Percentiles rank a stretch among this genome's conserved stretches.
Evolutionary conservation across 2,113 vertebrate species (phyloP).

Genomic region (Holacanthus passer): DNA sequence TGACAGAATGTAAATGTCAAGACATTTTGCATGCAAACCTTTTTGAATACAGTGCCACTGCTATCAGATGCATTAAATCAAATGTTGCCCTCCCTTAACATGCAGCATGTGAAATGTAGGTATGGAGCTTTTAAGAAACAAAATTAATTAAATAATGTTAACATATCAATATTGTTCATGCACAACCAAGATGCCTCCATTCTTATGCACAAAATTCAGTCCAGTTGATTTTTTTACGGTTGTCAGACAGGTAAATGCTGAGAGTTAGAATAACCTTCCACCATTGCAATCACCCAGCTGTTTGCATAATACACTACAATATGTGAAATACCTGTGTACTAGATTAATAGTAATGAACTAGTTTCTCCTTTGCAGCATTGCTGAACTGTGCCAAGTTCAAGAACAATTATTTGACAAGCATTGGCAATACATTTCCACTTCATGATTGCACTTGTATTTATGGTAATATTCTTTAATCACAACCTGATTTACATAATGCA

Average conservation of each 20-base stretch:
- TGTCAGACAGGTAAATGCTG: slow-evolving; percentile 4
- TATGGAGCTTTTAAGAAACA: background rate
- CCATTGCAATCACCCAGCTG: slow-evolving; percentile 4
- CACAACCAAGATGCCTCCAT: background rate
- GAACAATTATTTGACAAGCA: slow-evolving; percentile 41
- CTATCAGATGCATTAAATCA: background rate
- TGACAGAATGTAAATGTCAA: slow-evolving; percentile 5
- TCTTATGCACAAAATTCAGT: slow-evolving; percentile 6
- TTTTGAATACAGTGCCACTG: background rate
- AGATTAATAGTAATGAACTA: slow-evolving; percentile 28
- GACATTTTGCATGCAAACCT: background rate
- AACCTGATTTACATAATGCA: slow-evolving; percentile 68
- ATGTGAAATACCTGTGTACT: slow-evolving; percentile 29
- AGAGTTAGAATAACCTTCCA: background rate
- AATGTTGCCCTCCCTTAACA: background rate
- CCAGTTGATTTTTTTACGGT: background rate
- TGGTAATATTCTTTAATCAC: slow-evolving; percentile 63
- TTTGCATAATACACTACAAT: background rate
- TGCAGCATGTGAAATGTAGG: background rate
- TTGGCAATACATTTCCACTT: slow-evolving; percentile 49
- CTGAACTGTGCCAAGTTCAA: slow-evolving; percentile 38
- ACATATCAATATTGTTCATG: background rate
- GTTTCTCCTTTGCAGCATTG: slow-evolving; percentile 22
- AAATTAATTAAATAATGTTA: background rate
- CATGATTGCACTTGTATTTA: slow-evolving; percentile 57